These are phyloP conservation scores for Cheilosia urbana DNA, from an alignment of 2,888 invertebrate genomes.

Conservation along the genomic window DNA sequence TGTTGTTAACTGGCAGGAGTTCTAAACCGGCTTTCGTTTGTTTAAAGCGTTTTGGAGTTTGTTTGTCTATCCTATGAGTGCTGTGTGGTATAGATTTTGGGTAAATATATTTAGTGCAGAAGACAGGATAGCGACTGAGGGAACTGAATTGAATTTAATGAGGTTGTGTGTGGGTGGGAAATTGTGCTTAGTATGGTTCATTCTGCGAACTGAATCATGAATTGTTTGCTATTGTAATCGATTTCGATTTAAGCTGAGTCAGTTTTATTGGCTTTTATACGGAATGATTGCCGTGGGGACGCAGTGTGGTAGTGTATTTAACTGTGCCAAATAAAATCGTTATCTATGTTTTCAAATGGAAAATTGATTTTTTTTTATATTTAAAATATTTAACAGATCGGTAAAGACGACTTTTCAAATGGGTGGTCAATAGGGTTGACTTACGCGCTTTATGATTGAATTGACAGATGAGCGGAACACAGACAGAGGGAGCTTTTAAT, in stretches of 20 bases:
- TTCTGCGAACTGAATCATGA: slow-evolving; percentile 51
- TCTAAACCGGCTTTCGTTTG: slow-evolving; percentile 45
- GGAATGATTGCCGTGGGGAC: background rate
- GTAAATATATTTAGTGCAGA: slow-evolving; percentile 48
- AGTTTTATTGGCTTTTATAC: slow-evolving; percentile 27
- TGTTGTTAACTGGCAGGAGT: slow-evolving; percentile 59
- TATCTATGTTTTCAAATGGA: slow-evolving; percentile 15
- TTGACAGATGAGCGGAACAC: no score
- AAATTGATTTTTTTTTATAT: background rate
- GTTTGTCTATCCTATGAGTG: slow-evolving; percentile 15
- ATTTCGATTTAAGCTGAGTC: slow-evolving; percentile 54
- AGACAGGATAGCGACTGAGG: slow-evolving; percentile 27
- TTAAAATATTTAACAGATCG: no score
- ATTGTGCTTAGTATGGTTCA: slow-evolving; percentile 51
- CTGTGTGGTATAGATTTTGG: slow-evolving; percentile 35
- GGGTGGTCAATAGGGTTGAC: background rate
- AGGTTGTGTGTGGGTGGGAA: slow-evolving; percentile 39
- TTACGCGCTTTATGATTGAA: no score
- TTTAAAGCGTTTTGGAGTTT: slow-evolving; percentile 41
- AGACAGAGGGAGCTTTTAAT: no score
- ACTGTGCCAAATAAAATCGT: slow-evolving; percentile 37
- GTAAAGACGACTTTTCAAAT: no score
- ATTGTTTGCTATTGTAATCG: slow-evolving; percentile 58
- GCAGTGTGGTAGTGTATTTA: slow-evolving; percentile 1
- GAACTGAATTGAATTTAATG: slow-evolving; percentile 69